These are phyloP conservation scores for Lepidostoma basale DNA, from an alignment of 1,140 invertebrate species.

Conservation along the genomic window DNA sequence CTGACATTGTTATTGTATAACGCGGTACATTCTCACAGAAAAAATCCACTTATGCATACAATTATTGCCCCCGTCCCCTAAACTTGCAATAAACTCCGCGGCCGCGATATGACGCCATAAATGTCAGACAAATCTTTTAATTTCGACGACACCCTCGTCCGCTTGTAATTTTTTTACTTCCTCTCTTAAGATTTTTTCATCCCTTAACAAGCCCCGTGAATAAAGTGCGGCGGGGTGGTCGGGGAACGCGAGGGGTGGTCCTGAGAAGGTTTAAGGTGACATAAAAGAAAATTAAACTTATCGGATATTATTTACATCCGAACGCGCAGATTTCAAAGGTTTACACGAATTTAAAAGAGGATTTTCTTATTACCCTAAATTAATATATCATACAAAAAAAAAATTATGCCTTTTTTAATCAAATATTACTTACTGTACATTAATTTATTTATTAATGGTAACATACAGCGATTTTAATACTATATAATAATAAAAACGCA, in stretches of 20 bases:
- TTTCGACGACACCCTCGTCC: constrained; percentile 28
- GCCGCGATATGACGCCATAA: constrained; percentile 29
- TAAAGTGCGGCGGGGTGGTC: neutral
- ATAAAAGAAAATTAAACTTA: constrained; percentile 46
- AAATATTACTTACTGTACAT: too few relatives aligned
- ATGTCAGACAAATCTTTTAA: constrained; percentile 42
- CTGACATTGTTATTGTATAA: too few relatives aligned
- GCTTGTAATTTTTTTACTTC: constrained; percentile 18
- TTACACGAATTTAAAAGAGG: too few relatives aligned
- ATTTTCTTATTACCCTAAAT: too few relatives aligned
- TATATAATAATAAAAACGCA: too few relatives aligned
- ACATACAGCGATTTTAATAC: too few relatives aligned
- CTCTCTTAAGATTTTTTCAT: too few relatives aligned
- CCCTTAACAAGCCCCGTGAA: constrained; percentile 11
- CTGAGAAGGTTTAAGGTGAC: constrained; percentile 32
- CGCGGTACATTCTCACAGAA: constrained; percentile 6
- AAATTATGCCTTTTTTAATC: too few relatives aligned
- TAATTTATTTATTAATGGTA: too few relatives aligned
- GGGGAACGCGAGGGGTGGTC: neutral
- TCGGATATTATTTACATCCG: constrained; percentile 37
- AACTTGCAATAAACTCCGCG: neutral
- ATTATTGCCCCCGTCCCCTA: constrained; percentile 5
- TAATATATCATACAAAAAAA: too few relatives aligned
- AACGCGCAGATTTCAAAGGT: neutral
- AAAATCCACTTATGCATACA: constrained; percentile 2